Conservation (phyloP, 2,888 invertebrate species). For the Hermaeophaga mercurialis region DNA sequence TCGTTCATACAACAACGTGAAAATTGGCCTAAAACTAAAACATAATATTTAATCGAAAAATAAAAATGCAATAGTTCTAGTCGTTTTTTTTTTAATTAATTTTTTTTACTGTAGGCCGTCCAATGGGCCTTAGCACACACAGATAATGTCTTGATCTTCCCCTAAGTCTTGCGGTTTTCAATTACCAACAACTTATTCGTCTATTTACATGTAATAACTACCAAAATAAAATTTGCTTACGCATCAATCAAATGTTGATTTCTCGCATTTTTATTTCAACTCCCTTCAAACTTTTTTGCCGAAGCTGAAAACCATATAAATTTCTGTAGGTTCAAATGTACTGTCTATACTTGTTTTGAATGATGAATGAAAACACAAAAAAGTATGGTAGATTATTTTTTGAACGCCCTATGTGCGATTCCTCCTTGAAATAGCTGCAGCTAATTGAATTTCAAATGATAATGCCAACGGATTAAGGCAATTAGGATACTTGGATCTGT, state of each 20-base stretch:
- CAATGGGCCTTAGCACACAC: constrained; percentile 49
- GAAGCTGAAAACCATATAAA: too few species aligned
- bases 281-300: background rate
- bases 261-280: constrained; percentile 13
- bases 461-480: too few species aligned
- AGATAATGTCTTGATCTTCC: constrained; percentile 56
- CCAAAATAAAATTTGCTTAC: constrained; percentile 55
- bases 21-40: constrained; percentile 51
- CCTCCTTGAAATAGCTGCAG: too few species aligned
- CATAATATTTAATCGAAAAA: constrained; percentile 33
- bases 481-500: too few species aligned
- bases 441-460: too few species aligned
- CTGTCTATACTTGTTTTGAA: too few species aligned
- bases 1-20: constrained; percentile 34
- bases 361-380: background rate
- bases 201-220: constrained; percentile 55
- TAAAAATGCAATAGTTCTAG: constrained; percentile 51
- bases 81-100: constrained; percentile 40
- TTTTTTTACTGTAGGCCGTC: constrained; percentile 46
- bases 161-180: constrained; percentile 55
- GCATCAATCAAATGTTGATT: constrained; percentile 44
- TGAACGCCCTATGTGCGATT: too few species aligned
- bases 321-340: too few species aligned
- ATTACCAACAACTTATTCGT: constrained; percentile 54
- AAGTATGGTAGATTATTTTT: background rate